Evolutionary conservation across 1,140 invertebrate species (phyloP).

Genomic region (Dryas iulia): DNA sequence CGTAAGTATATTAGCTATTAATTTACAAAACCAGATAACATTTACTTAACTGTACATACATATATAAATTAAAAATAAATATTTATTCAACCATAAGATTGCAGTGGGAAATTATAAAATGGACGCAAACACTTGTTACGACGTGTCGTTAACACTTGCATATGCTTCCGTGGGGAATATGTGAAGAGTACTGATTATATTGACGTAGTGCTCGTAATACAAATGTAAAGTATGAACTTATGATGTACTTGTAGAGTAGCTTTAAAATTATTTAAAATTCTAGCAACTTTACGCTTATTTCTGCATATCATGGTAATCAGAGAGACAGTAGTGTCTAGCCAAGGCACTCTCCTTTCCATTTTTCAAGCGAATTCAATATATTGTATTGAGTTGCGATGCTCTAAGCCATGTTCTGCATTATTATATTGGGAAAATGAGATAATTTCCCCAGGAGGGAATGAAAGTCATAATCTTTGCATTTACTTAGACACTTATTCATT

Average conservation of each 20-base stretch:
- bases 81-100: neutral
- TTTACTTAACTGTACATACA: neutral
- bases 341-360: too few relatives aligned
- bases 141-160: slow-evolving; percentile 12
- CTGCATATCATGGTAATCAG: too few relatives aligned
- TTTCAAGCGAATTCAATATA: too few relatives aligned
- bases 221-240: neutral
- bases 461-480: too few relatives aligned
- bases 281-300: too few relatives aligned
- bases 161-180: neutral
- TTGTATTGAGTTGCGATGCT: too few relatives aligned
- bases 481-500: too few relatives aligned
- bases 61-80: neutral
- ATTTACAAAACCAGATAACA: neutral
- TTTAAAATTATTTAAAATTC: too few relatives aligned
- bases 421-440: too few relatives aligned
- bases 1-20: neutral
- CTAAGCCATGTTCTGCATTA: too few relatives aligned
- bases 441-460: too few relatives aligned
- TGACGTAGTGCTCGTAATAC: neutral
- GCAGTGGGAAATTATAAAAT: neutral
- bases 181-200: neutral
- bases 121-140: neutral
- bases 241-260: neutral
- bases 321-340: too few relatives aligned